Evolutionary conservation across 2,888 invertebrate species (phyloP), one percentile per base, ranked within the genome.

Genomic region (Trachelus troglodyta): DNA sequence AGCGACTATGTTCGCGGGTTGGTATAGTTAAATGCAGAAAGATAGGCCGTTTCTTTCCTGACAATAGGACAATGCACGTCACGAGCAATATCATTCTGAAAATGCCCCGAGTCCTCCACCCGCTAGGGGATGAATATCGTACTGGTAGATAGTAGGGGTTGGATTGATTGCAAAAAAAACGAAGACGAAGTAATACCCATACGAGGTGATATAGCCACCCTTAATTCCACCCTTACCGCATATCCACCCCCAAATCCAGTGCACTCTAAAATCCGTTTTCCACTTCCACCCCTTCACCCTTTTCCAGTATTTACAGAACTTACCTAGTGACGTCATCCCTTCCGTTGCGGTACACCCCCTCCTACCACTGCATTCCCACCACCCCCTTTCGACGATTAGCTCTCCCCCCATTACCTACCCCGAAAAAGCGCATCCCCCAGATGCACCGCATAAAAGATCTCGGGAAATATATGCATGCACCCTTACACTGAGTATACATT

Each of bases 11-110:
- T 56, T 23, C 56, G 11, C 69, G 40, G 69, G 73, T 68, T 75
- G 74, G 76, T 71, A 40, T 79, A 79, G 81, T 85, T 85, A 87
- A 83, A 86, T 83, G 83, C 77, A 80, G 80, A 85, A 80, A n/a
- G 75, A 76, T 77, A 78, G 79, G 23, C n/a, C 71, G 4, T 34
- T 68, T 56, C 76, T 34, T 35, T 76, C 74, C 74, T 79, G 80
- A 88, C 86, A 88, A 87, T 86, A 79, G 85, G 80, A 88, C 87
- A 87, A 89, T 89, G 86, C 86, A 86, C 85, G 89, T 87, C 87
- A 87, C 85, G 83, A 84, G 87, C 88, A 88, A 89, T 89, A 88
- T 87, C 86, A 85, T 86, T 87, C 86, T 79, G 79, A 81, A 83
- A 82, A 88, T 85, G 86, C 85, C 81, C 81, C 78, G 81, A 85